A percentile compares a stretch with the other conserved stretches of the same genome.
phyloP scores from a whole-genome alignment of 2,113 vertebrate genomes.

The Prionailurus bengalensis region DNA sequence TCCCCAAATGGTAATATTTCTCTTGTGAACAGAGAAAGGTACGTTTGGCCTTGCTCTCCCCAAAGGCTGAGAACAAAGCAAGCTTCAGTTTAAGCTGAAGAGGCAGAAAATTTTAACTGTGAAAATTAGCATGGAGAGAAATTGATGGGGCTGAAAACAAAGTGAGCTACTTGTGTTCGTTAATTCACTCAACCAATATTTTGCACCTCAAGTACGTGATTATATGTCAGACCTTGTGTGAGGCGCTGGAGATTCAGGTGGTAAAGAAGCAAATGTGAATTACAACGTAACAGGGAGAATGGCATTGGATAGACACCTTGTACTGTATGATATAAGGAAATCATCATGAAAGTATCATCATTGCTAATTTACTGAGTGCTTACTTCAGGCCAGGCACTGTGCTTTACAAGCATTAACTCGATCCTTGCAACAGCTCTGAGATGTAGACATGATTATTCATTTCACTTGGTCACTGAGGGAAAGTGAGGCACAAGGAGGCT shows the following conservation, averaged over 20 bases:
- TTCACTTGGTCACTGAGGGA: background rate
- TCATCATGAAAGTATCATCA: background rate
- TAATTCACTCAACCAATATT: background rate
- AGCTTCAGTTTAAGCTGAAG: constrained; percentile 3
- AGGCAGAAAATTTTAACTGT: background rate
- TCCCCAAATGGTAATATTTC: constrained; percentile 54
- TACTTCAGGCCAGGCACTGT: background rate
- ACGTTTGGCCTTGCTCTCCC: constrained; percentile 10
- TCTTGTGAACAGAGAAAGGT: constrained; percentile 41
- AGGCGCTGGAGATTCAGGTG: background rate
- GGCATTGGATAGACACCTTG: background rate
- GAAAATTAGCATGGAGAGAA: constrained; percentile 27
- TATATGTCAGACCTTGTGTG: background rate
- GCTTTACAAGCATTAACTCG: background rate
- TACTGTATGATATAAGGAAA: background rate
- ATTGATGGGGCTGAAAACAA: constrained; percentile 30
- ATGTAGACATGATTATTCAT: background rate
- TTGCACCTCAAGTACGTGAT: background rate
- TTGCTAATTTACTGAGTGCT: background rate
- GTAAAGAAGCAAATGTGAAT: background rate
- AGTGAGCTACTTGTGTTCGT: background rate
- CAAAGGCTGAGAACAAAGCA: background rate
- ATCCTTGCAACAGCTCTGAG: background rate
- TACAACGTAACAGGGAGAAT: background rate
- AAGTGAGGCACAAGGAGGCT: background rate